These are phyloP conservation scores for Phylloscopus whistleri DNA, from an alignment of 2,113 vertebrate species.

Conservation along the genomic window DNA sequence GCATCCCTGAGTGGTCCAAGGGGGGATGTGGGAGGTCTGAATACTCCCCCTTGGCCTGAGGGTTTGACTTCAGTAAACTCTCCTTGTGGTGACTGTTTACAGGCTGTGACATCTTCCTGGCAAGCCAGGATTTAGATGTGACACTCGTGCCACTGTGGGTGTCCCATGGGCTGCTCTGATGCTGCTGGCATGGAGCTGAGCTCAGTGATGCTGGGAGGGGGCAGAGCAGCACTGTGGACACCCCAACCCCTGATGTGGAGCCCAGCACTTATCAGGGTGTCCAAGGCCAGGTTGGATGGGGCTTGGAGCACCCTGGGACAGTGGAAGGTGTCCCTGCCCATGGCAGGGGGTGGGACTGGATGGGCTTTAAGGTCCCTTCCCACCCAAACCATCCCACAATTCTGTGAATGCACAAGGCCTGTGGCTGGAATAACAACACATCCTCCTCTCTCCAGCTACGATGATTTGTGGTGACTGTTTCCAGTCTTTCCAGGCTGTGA, in stretches of 20 bases:
- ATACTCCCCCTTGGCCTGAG: neutral
- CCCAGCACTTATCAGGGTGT: neutral
- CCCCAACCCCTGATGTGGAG: neutral
- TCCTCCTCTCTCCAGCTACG: too few relatives aligned
- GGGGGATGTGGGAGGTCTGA: too few relatives aligned
- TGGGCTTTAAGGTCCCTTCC: too few relatives aligned
- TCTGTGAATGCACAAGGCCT: too few relatives aligned
- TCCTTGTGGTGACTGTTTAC: neutral
- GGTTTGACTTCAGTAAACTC: neutral
- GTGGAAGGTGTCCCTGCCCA: too few relatives aligned
- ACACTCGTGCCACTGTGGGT: rapidly evolving
- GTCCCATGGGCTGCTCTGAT: neutral
- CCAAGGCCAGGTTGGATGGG: too few relatives aligned
- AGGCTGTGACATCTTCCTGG: neutral
- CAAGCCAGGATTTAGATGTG: neutral
- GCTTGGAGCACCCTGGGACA: too few relatives aligned
- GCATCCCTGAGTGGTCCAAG: neutral
- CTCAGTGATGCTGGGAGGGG: neutral
- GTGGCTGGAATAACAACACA: too few relatives aligned
- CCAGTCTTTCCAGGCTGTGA: neutral
- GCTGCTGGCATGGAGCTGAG: neutral
- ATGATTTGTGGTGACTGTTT: neutral
- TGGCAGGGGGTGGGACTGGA: too few relatives aligned
- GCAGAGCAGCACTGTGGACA: neutral
- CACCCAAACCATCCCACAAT: too few relatives aligned